Percentiles rank a stretch among this genome's conserved stretches.
Conservation (phyloP, 2,888 invertebrate genomes). For the Uloborus plumipes region DNA sequence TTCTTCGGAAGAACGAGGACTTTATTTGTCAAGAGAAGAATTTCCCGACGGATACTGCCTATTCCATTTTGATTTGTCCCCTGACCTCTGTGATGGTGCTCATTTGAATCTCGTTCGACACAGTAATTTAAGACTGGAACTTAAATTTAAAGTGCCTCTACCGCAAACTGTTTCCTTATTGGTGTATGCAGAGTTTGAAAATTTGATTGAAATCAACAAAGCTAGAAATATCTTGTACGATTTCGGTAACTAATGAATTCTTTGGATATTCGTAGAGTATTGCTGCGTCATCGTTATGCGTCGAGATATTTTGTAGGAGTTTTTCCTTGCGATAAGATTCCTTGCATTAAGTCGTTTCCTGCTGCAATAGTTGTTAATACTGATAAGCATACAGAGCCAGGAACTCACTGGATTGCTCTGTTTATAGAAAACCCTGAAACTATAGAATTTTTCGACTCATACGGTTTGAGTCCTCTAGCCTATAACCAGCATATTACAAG, state of each 20-base stretch:
- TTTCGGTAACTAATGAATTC: constrained; percentile 43
- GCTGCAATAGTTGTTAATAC: constrained; percentile 25
- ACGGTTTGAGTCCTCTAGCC: constrained; percentile 18
- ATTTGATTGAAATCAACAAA: constrained; percentile 15
- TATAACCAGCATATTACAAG: constrained; percentile 15
- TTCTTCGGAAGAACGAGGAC: neutral
- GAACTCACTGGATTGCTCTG: constrained; percentile 41
- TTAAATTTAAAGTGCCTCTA: constrained; percentile 8
- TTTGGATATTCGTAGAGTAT: constrained; percentile 5
- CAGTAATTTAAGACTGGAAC: constrained; percentile 18
- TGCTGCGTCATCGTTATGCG: constrained; percentile 9
- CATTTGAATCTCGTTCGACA: constrained; percentile 4
- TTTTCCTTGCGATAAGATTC: constrained; percentile 16
- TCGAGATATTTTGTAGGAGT: constrained; percentile 24
- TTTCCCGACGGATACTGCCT: neutral
- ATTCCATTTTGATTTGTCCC: neutral
- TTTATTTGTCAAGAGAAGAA: neutral
- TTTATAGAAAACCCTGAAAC: constrained; percentile 19
- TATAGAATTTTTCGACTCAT: constrained; percentile 38
- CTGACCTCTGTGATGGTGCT: neutral
- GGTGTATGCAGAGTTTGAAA: constrained; percentile 14
- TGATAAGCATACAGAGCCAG: constrained; percentile 11
- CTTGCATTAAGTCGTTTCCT: constrained; percentile 11
- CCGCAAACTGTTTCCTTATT: constrained; percentile 4
- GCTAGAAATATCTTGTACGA: constrained; percentile 8